phyloP scores from a whole-genome alignment of 2,888 invertebrate genomes.

The Conus canariensis region DNA sequence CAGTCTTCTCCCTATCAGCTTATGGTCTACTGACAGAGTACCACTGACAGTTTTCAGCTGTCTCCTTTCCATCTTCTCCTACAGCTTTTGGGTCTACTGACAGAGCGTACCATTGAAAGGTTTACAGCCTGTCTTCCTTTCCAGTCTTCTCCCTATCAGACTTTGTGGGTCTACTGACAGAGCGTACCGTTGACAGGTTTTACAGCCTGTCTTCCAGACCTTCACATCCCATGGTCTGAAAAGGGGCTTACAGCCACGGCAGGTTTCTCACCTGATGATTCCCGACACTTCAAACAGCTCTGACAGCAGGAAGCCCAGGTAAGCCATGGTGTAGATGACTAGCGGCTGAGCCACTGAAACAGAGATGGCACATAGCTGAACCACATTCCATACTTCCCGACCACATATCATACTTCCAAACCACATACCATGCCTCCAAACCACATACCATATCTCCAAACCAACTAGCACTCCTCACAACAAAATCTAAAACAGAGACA shows the following conservation, averaged over 20 bases:
- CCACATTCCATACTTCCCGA: too few relatives aligned
- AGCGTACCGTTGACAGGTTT: too few relatives aligned
- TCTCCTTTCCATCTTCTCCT: too few relatives aligned
- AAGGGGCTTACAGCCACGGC: not conserved
- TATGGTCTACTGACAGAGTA: too few relatives aligned
- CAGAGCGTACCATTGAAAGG: too few relatives aligned
- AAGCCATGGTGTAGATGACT: constrained; percentile 81
- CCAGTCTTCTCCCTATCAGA: too few relatives aligned
- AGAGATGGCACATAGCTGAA: not conserved
- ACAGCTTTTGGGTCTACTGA: too few relatives aligned
- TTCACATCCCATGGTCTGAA: constrained; percentile 59
- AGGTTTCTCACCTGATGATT: constrained; percentile 76
- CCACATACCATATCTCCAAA: not conserved
- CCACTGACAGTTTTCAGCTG: too few relatives aligned
- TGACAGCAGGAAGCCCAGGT: constrained; percentile 81
- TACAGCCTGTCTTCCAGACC: not conserved
- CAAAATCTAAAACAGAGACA: not conserved
- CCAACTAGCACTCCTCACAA: not conserved
- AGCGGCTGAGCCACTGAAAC: constrained; percentile 82
- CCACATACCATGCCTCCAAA: not conserved
- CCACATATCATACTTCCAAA: too few relatives aligned
- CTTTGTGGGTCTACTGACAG: too few relatives aligned
- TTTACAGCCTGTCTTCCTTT: too few relatives aligned
- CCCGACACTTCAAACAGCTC: constrained; percentile 83
- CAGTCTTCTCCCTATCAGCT: too few relatives aligned